Conservation (phyloP, 2,113 vertebrate genomes). For the Xiphorhynchus elegans region DNA sequence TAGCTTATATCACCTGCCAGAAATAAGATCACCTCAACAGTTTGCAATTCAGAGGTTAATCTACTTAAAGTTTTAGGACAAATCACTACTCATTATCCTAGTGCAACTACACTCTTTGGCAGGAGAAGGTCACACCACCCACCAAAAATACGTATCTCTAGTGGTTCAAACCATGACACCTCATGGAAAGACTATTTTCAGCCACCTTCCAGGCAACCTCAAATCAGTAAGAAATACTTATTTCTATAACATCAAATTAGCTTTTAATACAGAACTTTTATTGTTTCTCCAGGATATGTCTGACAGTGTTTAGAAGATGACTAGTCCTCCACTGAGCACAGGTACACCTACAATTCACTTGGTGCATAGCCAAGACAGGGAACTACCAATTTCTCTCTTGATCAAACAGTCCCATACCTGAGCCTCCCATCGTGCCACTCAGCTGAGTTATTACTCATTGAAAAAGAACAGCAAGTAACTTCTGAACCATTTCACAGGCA, state of each 20-base stretch:
- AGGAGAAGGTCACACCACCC: neutral
- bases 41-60: neutral
- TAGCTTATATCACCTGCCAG: neutral
- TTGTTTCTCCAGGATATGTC: neutral
- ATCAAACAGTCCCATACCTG: neutral
- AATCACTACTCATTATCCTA: neutral
- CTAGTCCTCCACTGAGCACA: neutral
- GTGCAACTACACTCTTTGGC: neutral
- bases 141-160: neutral
- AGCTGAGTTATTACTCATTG: constrained; percentile 21
- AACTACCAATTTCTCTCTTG: neutral
- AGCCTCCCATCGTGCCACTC: neutral
- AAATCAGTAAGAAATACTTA: neutral
- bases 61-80: constrained; percentile 18
- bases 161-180: neutral
- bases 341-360: neutral
- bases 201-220: neutral
- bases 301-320: neutral
- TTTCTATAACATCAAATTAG: neutral
- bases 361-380: neutral
- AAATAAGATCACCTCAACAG: constrained; percentile 21
- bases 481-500: constrained; percentile 22
- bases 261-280: neutral
- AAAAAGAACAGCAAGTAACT: constrained; percentile 50
- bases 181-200: neutral